A percentile compares a stretch with the other conserved stretches of the same genome.
Conservation (phyloP, 2,113 vertebrate genomes). For the Prionailurus bengalensis region DNA sequence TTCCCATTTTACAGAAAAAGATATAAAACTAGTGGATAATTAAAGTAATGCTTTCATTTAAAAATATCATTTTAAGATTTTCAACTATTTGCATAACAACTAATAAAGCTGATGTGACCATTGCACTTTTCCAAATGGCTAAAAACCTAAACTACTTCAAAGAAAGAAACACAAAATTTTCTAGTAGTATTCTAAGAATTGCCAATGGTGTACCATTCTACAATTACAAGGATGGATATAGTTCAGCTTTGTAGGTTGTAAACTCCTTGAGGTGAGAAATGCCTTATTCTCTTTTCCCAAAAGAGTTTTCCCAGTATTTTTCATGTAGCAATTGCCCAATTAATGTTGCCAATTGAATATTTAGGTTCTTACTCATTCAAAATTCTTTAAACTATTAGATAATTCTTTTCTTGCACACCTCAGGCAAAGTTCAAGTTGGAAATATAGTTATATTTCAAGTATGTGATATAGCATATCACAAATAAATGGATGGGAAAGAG, state of each 20-base stretch:
- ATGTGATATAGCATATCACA: neutral
- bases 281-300: neutral
- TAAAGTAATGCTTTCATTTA: neutral
- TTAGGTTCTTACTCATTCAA: neutral
- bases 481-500: neutral
- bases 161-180: neutral
- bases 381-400: neutral
- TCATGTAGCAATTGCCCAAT: neutral
- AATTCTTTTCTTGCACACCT: neutral
- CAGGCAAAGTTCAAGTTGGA: neutral
- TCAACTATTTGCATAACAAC: neutral
- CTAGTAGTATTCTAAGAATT: neutral
- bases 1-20: neutral
- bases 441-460: slow-evolving; percentile 8
- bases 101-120: neutral
- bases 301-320: neutral
- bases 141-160: neutral
- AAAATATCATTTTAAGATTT: slow-evolving; percentile 18
- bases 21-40: neutral
- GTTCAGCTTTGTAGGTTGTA: neutral
- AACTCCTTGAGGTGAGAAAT: neutral
- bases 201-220: neutral
- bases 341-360: neutral
- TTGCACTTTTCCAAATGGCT: neutral
- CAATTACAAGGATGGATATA: neutral